Conservation (phyloP, 2,113 vertebrate species). For the Eudorcas thomsonii region DNA sequence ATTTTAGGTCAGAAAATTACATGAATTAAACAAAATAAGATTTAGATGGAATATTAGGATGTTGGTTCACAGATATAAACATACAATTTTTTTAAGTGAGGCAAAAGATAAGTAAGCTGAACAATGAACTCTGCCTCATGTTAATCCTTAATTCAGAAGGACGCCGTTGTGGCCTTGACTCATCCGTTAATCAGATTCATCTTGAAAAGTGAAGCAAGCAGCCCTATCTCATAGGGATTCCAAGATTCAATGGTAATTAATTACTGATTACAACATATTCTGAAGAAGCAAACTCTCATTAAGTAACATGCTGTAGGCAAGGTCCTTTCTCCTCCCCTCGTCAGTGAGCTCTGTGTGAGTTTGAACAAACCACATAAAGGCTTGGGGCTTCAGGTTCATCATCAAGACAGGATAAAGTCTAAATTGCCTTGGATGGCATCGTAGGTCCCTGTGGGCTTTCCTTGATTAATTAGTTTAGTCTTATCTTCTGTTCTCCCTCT, state of each 20-base stretch:
- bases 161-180: not conserved
- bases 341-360: not conserved
- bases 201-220: not conserved
- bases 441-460: not conserved
- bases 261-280: slow-evolving; percentile 13
- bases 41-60: not conserved
- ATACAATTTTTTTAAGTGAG: not conserved
- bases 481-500: not conserved
- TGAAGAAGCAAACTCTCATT: slow-evolving; percentile 17
- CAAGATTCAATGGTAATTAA: not conserved
- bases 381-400: not conserved
- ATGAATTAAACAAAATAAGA: not conserved
- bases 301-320: not conserved
- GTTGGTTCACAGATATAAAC: not conserved
- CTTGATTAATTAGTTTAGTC: slow-evolving; percentile 50
- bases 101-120: not conserved
- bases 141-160: not conserved
- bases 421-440: not conserved
- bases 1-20: not conserved
- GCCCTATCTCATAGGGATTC: not conserved
- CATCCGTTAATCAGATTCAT: not conserved
- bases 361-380: slow-evolving; percentile 16
- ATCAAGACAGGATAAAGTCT: not conserved
- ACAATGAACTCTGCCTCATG: not conserved
- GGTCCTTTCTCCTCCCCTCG: not conserved